A percentile compares a stretch with the other conserved stretches of the same genome.
Conservation (phyloP, 2,113 vertebrate genomes). For the Athene noctua region DNA sequence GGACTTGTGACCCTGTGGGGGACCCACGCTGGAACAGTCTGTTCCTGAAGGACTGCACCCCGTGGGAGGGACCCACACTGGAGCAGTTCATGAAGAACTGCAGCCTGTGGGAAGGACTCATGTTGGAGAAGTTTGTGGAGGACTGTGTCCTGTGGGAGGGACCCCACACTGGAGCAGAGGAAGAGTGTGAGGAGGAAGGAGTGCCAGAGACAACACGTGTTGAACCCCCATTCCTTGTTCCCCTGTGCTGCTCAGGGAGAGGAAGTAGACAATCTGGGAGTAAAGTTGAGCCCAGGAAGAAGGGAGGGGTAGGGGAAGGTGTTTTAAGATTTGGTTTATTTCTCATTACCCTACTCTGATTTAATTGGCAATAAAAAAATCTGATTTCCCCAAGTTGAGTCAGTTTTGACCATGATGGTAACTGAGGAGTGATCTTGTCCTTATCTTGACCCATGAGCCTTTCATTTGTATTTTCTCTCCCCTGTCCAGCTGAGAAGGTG, state of each 20-base stretch:
- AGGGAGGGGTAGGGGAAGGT: neutral
- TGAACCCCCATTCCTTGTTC: neutral
- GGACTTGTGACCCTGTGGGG: too few species aligned
- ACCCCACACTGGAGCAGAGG: neutral
- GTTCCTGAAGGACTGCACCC: too few species aligned
- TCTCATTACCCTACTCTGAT: too few species aligned
- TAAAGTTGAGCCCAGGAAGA: neutral
- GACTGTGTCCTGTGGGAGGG: neutral
- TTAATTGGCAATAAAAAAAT: too few species aligned
- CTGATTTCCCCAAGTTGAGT: too few species aligned
- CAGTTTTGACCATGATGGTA: too few species aligned
- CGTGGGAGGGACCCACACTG: too few species aligned
- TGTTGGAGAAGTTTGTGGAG: neutral
- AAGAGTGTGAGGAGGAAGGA: neutral
- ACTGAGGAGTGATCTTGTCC: too few species aligned
- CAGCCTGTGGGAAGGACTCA: neutral
- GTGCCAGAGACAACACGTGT: neutral
- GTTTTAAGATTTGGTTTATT: neutral
- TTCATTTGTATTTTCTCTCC: too few species aligned
- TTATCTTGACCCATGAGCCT: too few species aligned
- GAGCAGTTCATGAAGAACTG: neutral
- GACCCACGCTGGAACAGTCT: too few species aligned
- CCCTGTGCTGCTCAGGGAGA: neutral
- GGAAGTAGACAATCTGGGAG: neutral
- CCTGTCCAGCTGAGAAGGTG: neutral